These are phyloP conservation scores for Arrhopalites spinosus DNA, from an alignment of 2,888 invertebrate species.

Conservation along the genomic window DNA sequence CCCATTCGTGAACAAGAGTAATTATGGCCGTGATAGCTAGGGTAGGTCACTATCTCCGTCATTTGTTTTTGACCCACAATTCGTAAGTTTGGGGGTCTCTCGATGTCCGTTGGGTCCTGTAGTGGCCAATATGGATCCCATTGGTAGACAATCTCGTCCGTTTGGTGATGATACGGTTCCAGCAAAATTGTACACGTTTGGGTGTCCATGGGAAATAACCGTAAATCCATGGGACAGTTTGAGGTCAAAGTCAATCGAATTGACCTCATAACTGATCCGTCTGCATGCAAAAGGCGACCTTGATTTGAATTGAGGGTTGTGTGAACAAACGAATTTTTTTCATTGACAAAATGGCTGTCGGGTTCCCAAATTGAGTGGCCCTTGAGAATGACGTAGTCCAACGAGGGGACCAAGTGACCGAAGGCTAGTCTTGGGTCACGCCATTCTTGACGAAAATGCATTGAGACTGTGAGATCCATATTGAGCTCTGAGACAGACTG, in stretches of 20 bases:
- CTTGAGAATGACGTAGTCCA: no score
- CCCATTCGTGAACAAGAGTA: not conserved
- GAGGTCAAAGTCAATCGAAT: no score
- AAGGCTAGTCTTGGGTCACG: constrained; percentile 21
- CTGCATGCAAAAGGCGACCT: constrained; percentile 26
- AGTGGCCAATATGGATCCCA: not conserved
- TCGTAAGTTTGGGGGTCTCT: not conserved
- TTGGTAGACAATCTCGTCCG: not conserved
- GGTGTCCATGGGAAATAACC: constrained; percentile 20
- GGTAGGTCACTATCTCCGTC: not conserved
- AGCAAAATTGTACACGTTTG: constrained; percentile 12
- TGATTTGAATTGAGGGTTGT: no score
- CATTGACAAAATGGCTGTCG: constrained; percentile 11
- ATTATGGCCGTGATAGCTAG: not conserved
- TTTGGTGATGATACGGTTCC: not conserved
- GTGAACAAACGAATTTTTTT: not conserved
- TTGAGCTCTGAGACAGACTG: constrained; percentile 22
- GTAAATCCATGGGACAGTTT: constrained; percentile 19
- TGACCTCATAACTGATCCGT: constrained; percentile 47
- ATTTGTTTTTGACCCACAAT: constrained; percentile 14
- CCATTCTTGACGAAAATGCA: constrained; percentile 30
- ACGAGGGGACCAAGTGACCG: no score
- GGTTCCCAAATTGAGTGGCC: constrained; percentile 24
- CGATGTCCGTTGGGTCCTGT: no score
- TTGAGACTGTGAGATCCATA: constrained; percentile 31